phyloP scores from a whole-genome alignment of 2,888 invertebrate species.

The Volucella inflata region DNA sequence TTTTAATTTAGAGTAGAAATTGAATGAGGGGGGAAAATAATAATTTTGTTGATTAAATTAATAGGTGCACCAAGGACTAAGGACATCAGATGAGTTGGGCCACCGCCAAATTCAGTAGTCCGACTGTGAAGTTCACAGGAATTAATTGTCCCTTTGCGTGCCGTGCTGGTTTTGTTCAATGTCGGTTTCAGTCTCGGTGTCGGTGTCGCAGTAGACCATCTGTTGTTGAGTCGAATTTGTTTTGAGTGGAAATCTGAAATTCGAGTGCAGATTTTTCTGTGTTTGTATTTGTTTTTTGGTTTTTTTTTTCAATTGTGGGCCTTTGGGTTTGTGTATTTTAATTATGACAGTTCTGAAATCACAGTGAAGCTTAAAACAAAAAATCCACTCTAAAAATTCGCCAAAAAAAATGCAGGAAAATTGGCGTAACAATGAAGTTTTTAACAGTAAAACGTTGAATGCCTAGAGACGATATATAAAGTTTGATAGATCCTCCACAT shows the following conservation, averaged over 20 bases:
- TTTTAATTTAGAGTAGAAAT: too few species aligned
- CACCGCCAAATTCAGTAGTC: too few species aligned
- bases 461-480: too few species aligned
- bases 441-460: too few species aligned
- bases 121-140: slow-evolving; percentile 9
- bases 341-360: slow-evolving; percentile 11
- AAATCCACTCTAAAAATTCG: background rate
- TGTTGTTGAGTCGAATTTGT: slow-evolving; percentile 68
- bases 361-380: background rate
- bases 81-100: too few species aligned
- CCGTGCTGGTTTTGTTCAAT: slow-evolving; percentile 48
- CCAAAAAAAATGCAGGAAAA: background rate
- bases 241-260: slow-evolving; percentile 67
- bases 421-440: too few species aligned
- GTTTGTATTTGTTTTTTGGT: slow-evolving; percentile 32
- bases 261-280: slow-evolving; percentile 58
- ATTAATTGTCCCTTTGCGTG: background rate
- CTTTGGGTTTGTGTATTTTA: background rate
- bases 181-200: slow-evolving; percentile 26
- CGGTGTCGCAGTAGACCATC: slow-evolving; percentile 55
- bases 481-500: too few species aligned
- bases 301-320: slow-evolving; percentile 16
- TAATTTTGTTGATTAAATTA: too few species aligned
- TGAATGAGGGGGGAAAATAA: too few species aligned
- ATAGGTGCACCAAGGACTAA: too few species aligned